A percentile compares a stretch with the other conserved stretches of the same genome.
Conservation (phyloP, 1,140 invertebrate species). For the Trypoxylus dichotomus region DNA sequence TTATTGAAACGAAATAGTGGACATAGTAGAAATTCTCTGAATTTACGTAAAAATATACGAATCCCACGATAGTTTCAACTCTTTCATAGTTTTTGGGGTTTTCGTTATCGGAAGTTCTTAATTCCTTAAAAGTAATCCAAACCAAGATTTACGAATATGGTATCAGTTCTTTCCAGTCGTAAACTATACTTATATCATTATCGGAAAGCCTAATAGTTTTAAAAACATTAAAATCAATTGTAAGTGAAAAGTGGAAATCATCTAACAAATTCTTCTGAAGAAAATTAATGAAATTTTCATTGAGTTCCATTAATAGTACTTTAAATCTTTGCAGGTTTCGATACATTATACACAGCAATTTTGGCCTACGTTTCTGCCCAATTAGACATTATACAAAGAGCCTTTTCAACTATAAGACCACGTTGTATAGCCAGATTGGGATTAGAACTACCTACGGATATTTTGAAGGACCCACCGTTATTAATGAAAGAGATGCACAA, state of each 20-base stretch:
- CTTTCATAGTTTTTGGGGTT: slow-evolving; percentile 18
- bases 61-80: slow-evolving; percentile 30
- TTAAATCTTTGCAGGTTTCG: slow-evolving; percentile 31
- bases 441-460: slow-evolving; percentile 18
- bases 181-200: background rate
- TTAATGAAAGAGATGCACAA: slow-evolving; percentile 33
- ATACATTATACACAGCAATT: slow-evolving; percentile 35
- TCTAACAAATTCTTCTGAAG: no score
- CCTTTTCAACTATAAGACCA: slow-evolving; percentile 35
- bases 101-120: background rate
- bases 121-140: slow-evolving; percentile 16
- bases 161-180: background rate
- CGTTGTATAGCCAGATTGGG: slow-evolving; percentile 34
- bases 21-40: slow-evolving; percentile 27
- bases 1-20: slow-evolving; percentile 29
- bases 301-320: background rate
- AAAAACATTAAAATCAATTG: background rate
- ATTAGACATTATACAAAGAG: slow-evolving; percentile 33
- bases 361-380: slow-evolving; percentile 34
- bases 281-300: no score
- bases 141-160: background rate
- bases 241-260: background rate
- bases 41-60: slow-evolving; percentile 29
- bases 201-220: background rate
- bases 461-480: slow-evolving; percentile 30